Base-by-base conservation (phyloP, 2,888 invertebrate genomes). In the Drosophila kambysellisi region DNA sequence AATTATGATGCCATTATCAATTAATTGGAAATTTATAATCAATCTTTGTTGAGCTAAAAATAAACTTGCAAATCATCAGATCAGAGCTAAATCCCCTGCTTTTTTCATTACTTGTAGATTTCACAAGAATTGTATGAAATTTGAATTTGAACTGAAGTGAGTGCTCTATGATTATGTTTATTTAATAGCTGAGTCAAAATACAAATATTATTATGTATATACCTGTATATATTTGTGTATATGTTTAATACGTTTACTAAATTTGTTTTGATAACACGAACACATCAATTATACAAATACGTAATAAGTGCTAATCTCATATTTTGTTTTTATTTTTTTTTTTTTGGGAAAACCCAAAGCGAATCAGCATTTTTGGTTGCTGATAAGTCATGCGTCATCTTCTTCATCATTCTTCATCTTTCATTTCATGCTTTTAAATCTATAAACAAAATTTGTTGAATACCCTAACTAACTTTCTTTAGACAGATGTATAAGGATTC, bases 391-490 rank as follows among this genome's bases (percentile, higher is more conserved):
- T 17, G 25, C 17, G 48, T 50, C 48, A 29, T 50, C 29, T 50
- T 20, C 12, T 12, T 4, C 7, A 20, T 46, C 20, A 17, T 25
- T 25, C 9, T 25, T 37, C 54, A 37, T 15, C 12, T n/a, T 37
- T n/a, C 17, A 15, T 54, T 37, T 17, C 4, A 46, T 46, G 46
- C n/a, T 41, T n/a, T 41, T 11, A 5, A 41, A 41, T 41, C 5
- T 4, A 6, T 7, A 15, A 25, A 0, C 20, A 15, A 12, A 25
- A 2, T 46, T 20, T 25, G 5, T 15, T 20, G 6, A 43, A 43
- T 7, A 12, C 0, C 7, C 4, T 25, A 25, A 2, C 7, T 3
- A 20, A 7, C 12, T 7, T 46, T 20, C 0, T 4, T 0, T 3
- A 43, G 1, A 12, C 12, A 4, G 7, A 7, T 41, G 12, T 12